These are phyloP conservation scores for Gymnopithys bicolor DNA, from an alignment of 2,797 vertebrate species.

Conservation along the genomic window DNA sequence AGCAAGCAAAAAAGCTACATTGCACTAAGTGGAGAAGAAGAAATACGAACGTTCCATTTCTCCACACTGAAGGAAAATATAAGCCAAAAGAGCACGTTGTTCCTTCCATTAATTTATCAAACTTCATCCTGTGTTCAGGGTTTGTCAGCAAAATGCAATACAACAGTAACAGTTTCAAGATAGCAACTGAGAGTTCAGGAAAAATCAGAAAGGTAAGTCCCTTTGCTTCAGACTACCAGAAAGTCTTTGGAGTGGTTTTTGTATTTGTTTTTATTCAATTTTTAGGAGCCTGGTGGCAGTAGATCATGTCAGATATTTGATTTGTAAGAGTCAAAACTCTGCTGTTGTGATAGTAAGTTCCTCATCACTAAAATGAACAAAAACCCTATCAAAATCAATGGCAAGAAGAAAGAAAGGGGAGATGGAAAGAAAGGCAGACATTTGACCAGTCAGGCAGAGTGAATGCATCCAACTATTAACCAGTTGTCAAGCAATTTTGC, in stretches of 20 bases:
- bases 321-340: neutral
- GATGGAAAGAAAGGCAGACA: neutral
- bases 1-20: neutral
- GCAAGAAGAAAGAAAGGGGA: neutral
- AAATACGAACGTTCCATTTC: neutral
- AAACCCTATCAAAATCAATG: neutral
- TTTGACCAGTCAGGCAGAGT: neutral
- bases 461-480: neutral
- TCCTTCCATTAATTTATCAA: neutral
- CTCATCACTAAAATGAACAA: neutral
- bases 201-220: neutral
- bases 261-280: neutral
- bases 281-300: neutral
- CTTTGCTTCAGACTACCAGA: neutral
- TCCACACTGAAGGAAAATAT: neutral
- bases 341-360: neutral
- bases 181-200: neutral
- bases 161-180: neutral
- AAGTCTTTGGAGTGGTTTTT: neutral
- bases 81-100: rapidly evolving
- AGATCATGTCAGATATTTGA: neutral
- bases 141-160: neutral
- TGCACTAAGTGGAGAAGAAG: neutral
- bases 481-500: neutral
- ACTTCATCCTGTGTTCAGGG: neutral